Percentiles rank a stretch among this genome's conserved stretches.
Conservation (phyloP, 2,888 invertebrate genomes). For the Liodrosophila aerea region DNA sequence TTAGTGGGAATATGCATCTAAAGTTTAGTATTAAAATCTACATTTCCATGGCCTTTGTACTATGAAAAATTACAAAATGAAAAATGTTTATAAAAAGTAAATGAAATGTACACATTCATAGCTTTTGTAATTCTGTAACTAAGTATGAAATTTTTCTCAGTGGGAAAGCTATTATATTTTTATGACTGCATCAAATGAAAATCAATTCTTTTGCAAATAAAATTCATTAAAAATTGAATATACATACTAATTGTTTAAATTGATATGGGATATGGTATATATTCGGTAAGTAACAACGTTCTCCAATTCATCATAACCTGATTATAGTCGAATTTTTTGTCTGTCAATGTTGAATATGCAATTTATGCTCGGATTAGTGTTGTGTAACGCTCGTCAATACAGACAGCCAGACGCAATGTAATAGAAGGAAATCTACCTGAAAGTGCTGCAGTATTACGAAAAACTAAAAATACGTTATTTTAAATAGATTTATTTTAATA, state of each 20-base stretch:
- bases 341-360: too few species aligned
- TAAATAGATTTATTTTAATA: too few species aligned
- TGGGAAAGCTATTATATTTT: slow-evolving; percentile 61
- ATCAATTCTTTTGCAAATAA: slow-evolving; percentile 57
- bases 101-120: slow-evolving; percentile 40
- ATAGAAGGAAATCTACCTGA: too few species aligned
- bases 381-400: too few species aligned
- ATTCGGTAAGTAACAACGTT: slow-evolving; percentile 5
- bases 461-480: too few species aligned
- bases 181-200: slow-evolving; percentile 66
- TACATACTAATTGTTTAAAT: not conserved
- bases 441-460: too few species aligned
- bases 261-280: not conserved
- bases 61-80: slow-evolving; percentile 16
- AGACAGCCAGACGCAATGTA: too few species aligned
- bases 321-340: too few species aligned
- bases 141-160: slow-evolving; percentile 34
- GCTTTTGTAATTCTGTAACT: slow-evolving; percentile 56
- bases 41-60: slow-evolving; percentile 59
- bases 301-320: too few species aligned
- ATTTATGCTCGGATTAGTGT: too few species aligned
- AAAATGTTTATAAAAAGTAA: slow-evolving; percentile 10
- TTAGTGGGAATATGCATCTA: slow-evolving; percentile 33
- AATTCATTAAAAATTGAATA: slow-evolving; percentile 1
- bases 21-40: not conserved